phyloP scores from a whole-genome alignment of 1,140 invertebrate genomes.

The Pseudomyrmex sp. region DNA sequence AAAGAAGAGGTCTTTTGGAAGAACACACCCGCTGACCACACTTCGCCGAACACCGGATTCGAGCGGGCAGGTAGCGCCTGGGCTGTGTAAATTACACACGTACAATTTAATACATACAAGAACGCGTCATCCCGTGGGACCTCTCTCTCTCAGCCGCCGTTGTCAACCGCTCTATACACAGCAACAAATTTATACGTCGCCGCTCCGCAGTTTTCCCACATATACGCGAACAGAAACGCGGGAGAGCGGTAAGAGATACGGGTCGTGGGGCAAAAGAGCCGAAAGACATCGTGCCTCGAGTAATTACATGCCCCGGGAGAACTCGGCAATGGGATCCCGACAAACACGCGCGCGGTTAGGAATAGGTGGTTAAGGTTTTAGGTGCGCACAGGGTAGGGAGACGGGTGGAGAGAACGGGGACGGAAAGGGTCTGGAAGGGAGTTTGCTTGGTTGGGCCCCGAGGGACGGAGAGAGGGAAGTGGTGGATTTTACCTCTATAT shows the following conservation, averaged over 20 bases:
- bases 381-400: constrained; percentile 26
- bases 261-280: constrained; percentile 69
- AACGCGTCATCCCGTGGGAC: constrained; percentile 22
- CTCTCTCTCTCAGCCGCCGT: constrained; percentile 9
- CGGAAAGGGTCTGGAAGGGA: neutral
- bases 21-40: neutral
- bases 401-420: neutral
- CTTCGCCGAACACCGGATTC: constrained; percentile 31
- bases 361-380: constrained; percentile 71
- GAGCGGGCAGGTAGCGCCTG: constrained; percentile 46
- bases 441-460: neutral
- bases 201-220: constrained; percentile 58
- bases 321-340: constrained; percentile 65
- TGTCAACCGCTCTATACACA: constrained; percentile 51
- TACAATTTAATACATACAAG: constrained; percentile 16
- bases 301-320: constrained; percentile 78
- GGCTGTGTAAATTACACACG: constrained; percentile 54
- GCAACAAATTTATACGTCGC: constrained; percentile 59
- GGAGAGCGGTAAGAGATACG: constrained; percentile 53
- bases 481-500: constrained; percentile 72
- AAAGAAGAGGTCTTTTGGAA: neutral
- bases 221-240: constrained; percentile 30
- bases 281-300: constrained; percentile 75
- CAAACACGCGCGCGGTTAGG: constrained; percentile 68
- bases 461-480: constrained; percentile 3